Conservation (phyloP, 1,140 invertebrate species). For the Ceratitis capitata region DNA sequence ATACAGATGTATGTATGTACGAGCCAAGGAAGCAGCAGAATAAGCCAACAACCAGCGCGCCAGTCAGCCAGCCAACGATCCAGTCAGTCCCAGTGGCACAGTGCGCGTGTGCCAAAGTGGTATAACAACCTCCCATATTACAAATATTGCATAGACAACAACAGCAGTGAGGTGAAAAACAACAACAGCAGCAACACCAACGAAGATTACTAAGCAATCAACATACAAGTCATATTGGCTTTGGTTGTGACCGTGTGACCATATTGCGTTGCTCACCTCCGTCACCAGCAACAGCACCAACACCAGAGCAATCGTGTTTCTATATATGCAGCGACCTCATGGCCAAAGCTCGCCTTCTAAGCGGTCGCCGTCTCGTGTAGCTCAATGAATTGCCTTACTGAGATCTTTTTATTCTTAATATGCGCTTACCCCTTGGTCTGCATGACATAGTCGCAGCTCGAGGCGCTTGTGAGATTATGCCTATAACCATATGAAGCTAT, state of each 20-base stretch:
- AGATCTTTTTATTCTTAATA: background rate
- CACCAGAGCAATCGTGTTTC: no score
- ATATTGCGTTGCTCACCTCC: background rate
- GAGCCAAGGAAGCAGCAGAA: no score
- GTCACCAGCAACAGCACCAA: background rate
- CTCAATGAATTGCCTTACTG: conserved; percentile 1
- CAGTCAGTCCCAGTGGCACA: conserved; percentile 53
- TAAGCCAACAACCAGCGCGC: background rate
- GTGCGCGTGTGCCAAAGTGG: conserved; percentile 64
- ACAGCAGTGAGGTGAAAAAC: no score
- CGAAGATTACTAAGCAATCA: background rate
- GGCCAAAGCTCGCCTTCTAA: background rate
- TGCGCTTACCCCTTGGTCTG: background rate
- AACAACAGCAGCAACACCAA: background rate
- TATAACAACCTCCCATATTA: conserved; percentile 47
- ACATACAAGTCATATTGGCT: background rate
- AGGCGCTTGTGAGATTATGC: background rate
- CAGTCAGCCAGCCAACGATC: background rate
- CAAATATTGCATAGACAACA: conserved; percentile 17
- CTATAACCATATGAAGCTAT: background rate
- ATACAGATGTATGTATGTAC: background rate
- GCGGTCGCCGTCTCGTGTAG: background rate
- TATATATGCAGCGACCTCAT: background rate
- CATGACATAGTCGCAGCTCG: background rate
- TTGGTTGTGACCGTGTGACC: conserved; percentile 28